Base-by-base conservation (phyloP, 2,888 invertebrate genomes). In the Cabera pusaria region DNA sequence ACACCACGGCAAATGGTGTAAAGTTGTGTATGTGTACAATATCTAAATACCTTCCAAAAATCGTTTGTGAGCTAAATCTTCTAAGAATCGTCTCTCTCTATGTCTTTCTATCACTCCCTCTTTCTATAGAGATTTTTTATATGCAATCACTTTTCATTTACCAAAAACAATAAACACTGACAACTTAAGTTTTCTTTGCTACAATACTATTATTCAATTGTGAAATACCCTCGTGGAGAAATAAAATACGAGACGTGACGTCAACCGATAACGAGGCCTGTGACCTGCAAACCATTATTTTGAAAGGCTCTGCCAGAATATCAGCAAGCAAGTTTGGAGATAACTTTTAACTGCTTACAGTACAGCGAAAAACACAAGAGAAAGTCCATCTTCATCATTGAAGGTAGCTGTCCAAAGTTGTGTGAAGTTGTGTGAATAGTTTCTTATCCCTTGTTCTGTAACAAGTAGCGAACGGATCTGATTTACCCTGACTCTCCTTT, bases 191-290 rank as follows among this genome's bases (percentile, higher is more conserved):
- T n/a, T n/a, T n/a, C n/a, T n/a, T n/a, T n/a, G n/a, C n/a, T n/a
- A n/a, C n/a, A n/a, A n/a, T n/a, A n/a, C n/a, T n/a, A 17, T 22
- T 16, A 22, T 31, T 31, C 31, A 31, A 31, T 22, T 17, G 16
- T 9, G 19, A 43, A 38, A 33, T 28, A 6, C 31, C 11, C 27
- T 11, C 23, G 10, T 31, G 36, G 23, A 44, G 22, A 48, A 52
- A 43, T 44, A 25, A 32, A 31, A 9, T 52, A 54, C 58, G 48
- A 44, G 49, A 53, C 52, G 54, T 54, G 52, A 26, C 9, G 25
- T 20, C 31, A 21, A 20, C 16, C 23, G 22, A 34, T 29, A 39
- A 39, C 25, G 17, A 18, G 11, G 24, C 16, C 6, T 19, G 34
- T 34, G 28, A 34, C 40, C 23, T 6, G 24, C 22, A 34, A 41